Percentiles rank a stretch among this genome's conserved stretches.
These are phyloP conservation scores for Synanceia verrucosa DNA, from an alignment of 2,797 vertebrate species.

Conservation along the genomic window DNA sequence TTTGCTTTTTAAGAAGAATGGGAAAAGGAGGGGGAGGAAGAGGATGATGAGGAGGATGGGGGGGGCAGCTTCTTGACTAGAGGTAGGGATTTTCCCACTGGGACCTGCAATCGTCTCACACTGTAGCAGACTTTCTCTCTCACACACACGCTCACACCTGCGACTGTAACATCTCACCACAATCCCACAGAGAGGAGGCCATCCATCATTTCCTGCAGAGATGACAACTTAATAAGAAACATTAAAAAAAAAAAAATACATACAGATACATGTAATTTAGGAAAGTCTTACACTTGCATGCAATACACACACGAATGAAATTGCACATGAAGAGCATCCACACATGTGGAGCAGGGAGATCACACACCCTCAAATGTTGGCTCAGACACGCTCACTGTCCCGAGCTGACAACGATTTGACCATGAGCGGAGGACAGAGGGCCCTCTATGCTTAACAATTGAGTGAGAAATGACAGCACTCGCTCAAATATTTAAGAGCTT, in stretches of 20 bases:
- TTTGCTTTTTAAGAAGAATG: constrained; percentile 43
- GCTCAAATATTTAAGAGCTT: constrained; percentile 79
- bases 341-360: constrained; percentile 26
- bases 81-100: constrained; percentile 75
- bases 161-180: constrained; percentile 32
- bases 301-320: constrained; percentile 11
- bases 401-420: constrained; percentile 23
- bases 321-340: constrained; percentile 27
- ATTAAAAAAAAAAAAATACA: constrained; percentile 19
- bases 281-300: background rate
- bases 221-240: constrained; percentile 38
- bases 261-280: background rate
- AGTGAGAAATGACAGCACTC: constrained; percentile 78
- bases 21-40: constrained; percentile 12
- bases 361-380: constrained; percentile 39
- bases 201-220: constrained; percentile 34
- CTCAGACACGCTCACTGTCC: constrained; percentile 35
- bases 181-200: constrained; percentile 19
- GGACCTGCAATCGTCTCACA: constrained; percentile 32
- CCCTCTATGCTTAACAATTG: constrained; percentile 65
- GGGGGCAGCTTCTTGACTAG: constrained; percentile 53
- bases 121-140: background rate
- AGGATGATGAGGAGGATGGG: constrained; percentile 16
- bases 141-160: constrained; percentile 51
- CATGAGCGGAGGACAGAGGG: constrained; percentile 59